Base-by-base conservation (phyloP, 2,113 vertebrate species). In the Zeus faber region DNA sequence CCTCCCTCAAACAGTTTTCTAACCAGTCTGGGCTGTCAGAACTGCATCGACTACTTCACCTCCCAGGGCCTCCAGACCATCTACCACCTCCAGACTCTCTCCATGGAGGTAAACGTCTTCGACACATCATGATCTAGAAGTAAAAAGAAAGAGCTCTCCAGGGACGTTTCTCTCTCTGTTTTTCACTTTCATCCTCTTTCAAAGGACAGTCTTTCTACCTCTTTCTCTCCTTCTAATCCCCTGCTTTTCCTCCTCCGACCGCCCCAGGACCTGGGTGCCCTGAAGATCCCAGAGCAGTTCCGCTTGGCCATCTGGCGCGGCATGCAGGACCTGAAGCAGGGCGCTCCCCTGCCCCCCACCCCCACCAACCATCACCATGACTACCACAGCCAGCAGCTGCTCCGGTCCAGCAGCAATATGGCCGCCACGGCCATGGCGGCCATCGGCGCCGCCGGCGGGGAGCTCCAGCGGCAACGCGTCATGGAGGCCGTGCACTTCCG, bases 401-500 rank as follows among this genome's bases (percentile, higher is more conserved):
- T 97, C 53, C 94, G 95, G 62, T 92, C 95, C 67, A 91, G 94
- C 90, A 89, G 92, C 88, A 96, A 93, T 26, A 90, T 93, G 22
- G 84, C 95, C 39, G 88, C 82, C 23, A 74, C 80, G 0, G 75
- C 88, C 49, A 89, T 95, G 80, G 91, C 92, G 18, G 90, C 93
- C 60, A 91, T 97, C 53, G 92, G 93, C 66, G 85, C 94, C 0
- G 87, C 89, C 1, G 80, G 95, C 0, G 97, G 94, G 0, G 96
- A 98, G 81, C 90, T 98, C 64, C 96, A 97, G 76, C 90, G 96
- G 18, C 96, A 99, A 83, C 92, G 97, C 0, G 95, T 99, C 62
- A 99, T 99, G 96, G 97, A 99, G 77, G 96, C 97, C 0, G 96
- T 99, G 65, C 97, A 99, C 26, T 98, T 99, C 79, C 91, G 94